Conservation (phyloP, 35 echinoderm and acorn worm species). For the Ophiothrix spiculata region DNA sequence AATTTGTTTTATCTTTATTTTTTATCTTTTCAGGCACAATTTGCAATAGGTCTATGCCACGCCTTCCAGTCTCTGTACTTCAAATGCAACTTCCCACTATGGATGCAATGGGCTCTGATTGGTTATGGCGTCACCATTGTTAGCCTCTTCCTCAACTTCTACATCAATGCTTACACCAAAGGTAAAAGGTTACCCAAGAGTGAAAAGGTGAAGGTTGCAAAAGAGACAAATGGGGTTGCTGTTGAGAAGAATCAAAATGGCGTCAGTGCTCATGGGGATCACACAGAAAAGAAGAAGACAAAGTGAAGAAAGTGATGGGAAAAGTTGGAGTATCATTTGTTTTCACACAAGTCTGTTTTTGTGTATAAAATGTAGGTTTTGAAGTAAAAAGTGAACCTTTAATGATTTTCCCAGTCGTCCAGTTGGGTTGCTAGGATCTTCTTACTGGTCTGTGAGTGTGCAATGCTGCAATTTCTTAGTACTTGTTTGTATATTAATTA, state of each 20-base stretch:
- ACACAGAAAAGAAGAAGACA: slow-evolving; percentile 24
- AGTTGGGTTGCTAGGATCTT: too few relatives aligned
- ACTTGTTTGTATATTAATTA: too few relatives aligned
- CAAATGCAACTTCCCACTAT: slow-evolving; percentile 71
- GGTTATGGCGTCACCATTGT: slow-evolving; percentile 76
- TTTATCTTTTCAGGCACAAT: slow-evolving; percentile 66
- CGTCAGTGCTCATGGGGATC: not conserved
- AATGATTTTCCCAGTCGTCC: too few relatives aligned
- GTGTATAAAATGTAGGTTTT: too few relatives aligned
- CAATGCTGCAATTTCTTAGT: too few relatives aligned
- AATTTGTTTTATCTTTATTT: not conserved
- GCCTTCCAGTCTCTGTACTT: slow-evolving; percentile 90
- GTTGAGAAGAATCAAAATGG: not conserved
- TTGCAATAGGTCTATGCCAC: slow-evolving; percentile 65
- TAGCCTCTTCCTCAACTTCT: slow-evolving; percentile 92
- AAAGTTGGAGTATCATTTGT: too few relatives aligned
- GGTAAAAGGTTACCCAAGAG: slow-evolving; percentile 73
- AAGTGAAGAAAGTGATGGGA: not conserved
- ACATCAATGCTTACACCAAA: slow-evolving; percentile 95
- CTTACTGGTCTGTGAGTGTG: too few relatives aligned
- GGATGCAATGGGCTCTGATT: slow-evolving; percentile 91
- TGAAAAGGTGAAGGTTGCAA: not conserved
- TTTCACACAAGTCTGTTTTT: too few relatives aligned
- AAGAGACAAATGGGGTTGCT: not conserved
- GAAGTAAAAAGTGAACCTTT: too few relatives aligned